Evolutionary conservation across 2,113 vertebrate genomes (phyloP).

Genomic region (Saccopteryx bilineata): DNA sequence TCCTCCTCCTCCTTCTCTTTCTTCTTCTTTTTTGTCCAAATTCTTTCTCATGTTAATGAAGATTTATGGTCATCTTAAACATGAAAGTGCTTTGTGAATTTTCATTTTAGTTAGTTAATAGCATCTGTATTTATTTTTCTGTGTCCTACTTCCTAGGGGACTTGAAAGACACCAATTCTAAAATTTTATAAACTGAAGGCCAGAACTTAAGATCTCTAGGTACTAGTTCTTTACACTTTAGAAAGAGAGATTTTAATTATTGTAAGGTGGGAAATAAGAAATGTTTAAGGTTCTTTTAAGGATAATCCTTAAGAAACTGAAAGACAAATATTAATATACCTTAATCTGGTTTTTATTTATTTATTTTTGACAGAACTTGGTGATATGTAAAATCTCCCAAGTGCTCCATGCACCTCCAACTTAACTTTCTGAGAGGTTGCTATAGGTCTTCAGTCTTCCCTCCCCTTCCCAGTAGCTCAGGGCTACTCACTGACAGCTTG

Average conservation of each 20-base stretch:
- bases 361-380: background rate
- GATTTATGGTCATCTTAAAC: background rate
- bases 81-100: background rate
- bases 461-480: background rate
- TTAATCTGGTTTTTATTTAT: background rate
- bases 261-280: conserved; percentile 6
- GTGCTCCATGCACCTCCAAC: background rate
- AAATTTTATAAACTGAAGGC: conserved; percentile 25
- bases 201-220: background rate
- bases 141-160: background rate
- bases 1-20: background rate
- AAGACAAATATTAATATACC: background rate
- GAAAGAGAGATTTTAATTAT: background rate
- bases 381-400: background rate
- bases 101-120: conserved; percentile 24
- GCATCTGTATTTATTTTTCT: background rate
- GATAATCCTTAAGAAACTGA: background rate
- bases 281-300: background rate
- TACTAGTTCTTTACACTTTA: background rate
- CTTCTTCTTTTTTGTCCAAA: background rate
- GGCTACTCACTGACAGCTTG: background rate
- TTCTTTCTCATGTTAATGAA: conserved; percentile 10
- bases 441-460: background rate
- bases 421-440: background rate
- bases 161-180: background rate